These are phyloP conservation scores for Xestia ashworthii DNA, from an alignment of 2,888 invertebrate genomes.

Conservation along the genomic window DNA sequence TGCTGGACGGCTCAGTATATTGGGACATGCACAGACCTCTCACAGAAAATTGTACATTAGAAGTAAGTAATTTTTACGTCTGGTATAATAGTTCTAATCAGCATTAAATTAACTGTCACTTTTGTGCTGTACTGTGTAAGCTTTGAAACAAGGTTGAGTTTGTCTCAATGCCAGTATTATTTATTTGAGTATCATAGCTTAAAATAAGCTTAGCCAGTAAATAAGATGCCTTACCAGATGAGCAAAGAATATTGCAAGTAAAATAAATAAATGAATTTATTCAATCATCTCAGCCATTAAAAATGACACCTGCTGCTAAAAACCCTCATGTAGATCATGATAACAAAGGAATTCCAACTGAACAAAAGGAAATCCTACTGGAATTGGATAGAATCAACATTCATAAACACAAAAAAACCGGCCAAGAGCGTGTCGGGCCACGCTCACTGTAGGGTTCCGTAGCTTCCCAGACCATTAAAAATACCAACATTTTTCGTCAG, in stretches of 20 bases:
- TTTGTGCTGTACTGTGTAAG: background rate
- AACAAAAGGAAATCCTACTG: no score
- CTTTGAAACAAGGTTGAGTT: background rate
- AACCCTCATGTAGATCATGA: background rate
- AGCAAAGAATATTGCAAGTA: background rate
- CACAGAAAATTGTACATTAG: slow-evolving; percentile 84
- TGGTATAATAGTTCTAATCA: background rate
- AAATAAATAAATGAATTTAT: background rate
- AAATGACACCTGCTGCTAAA: background rate
- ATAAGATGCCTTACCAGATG: background rate
- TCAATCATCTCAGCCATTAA: background rate
- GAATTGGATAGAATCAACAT: no score
- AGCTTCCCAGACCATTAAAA: no score
- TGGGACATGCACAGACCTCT: slow-evolving; percentile 99
- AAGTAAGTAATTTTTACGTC: slow-evolving; percentile 74
- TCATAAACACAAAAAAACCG: no score
- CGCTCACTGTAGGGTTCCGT: no score
- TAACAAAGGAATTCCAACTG: background rate
- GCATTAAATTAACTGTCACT: background rate
- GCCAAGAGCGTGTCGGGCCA: no score
- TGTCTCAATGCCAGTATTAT: background rate
- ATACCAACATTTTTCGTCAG: no score
- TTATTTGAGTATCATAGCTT: background rate
- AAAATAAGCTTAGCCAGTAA: background rate
- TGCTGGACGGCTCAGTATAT: slow-evolving; percentile 93